Percentiles rank a stretch among this genome's conserved stretches.
Conservation (phyloP, 2,888 invertebrate species). For the Leptinotarsa peninsularis region DNA sequence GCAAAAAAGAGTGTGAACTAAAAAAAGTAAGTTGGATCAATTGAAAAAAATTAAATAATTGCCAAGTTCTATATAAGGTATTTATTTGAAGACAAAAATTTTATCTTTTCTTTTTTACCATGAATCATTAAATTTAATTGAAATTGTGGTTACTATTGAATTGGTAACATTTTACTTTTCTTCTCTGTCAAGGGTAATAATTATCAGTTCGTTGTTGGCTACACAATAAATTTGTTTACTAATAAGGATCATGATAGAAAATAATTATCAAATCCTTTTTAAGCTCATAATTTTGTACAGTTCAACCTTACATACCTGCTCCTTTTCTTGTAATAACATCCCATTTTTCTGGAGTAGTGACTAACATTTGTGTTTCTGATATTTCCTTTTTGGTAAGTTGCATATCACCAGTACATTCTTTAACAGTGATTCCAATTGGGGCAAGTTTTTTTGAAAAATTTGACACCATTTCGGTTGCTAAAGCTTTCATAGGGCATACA, state of each 20-base stretch:
- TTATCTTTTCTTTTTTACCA: too few relatives aligned
- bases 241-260: too few relatives aligned
- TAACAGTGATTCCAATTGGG: slow-evolving; percentile 83
- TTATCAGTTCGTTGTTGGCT: too few relatives aligned
- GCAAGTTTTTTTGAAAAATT: slow-evolving; percentile 89
- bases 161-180: too few relatives aligned
- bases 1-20: not conserved
- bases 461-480: slow-evolving; percentile 98
- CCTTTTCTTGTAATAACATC: slow-evolving; percentile 98
- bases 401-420: slow-evolving; percentile 98
- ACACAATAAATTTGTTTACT: too few relatives aligned
- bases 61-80: not conserved
- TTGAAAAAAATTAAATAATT: not conserved
- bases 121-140: too few relatives aligned
- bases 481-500: slow-evolving; percentile 99
- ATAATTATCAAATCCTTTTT: too few relatives aligned
- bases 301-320: slow-evolving; percentile 64
- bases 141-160: too few relatives aligned
- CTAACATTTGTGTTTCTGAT: slow-evolving; percentile 95
- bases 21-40: not conserved
- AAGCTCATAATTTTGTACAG: not conserved
- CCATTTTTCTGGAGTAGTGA: slow-evolving; percentile 99
- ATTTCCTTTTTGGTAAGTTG: slow-evolving; percentile 95
- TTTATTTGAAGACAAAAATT: too few relatives aligned
- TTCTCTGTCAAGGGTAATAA: too few relatives aligned